Evolutionary conservation across 2,797 vertebrate genomes (phyloP).

Genomic region (Ctenochaetus hawaiiensis): DNA sequence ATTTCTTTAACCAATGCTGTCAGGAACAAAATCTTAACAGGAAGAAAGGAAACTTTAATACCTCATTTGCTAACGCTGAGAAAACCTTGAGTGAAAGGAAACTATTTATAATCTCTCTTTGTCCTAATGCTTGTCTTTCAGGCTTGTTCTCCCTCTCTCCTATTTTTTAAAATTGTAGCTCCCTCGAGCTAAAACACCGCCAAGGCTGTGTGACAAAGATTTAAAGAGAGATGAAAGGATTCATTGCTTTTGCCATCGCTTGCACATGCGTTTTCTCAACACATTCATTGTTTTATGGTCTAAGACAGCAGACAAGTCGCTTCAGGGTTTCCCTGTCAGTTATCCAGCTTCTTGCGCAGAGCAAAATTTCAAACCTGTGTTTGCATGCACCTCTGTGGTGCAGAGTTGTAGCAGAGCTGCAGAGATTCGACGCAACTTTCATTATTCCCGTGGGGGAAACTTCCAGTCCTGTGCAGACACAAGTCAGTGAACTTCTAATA

Average conservation of each 20-base stretch:
- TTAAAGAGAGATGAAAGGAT: conserved; percentile 49
- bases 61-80: conserved; percentile 51
- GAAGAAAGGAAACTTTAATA: conserved; percentile 64
- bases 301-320: conserved; percentile 15
- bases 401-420: not conserved
- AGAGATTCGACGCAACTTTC: conserved; percentile 19
- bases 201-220: conserved; percentile 1
- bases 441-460: conserved; percentile 10
- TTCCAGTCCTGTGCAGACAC: conserved; percentile 17
- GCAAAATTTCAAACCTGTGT: not conserved
- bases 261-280: not conserved
- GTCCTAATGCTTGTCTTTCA: conserved; percentile 29
- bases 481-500: conserved; percentile 22
- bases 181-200: conserved; percentile 11
- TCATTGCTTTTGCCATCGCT: conserved; percentile 22
- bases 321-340: conserved; percentile 3
- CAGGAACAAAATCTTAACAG: conserved; percentile 62
- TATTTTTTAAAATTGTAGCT: conserved; percentile 9
- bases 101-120: conserved; percentile 52
- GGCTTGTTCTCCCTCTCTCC: not conserved
- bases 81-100: conserved; percentile 48
- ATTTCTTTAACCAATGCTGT: conserved; percentile 62
- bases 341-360: conserved; percentile 22
- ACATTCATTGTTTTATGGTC: conserved; percentile 24
- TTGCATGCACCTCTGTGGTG: not conserved